These are phyloP conservation scores for Lutjanus campechanus DNA, from an alignment of 2,797 vertebrate species.

Conservation along the genomic window DNA sequence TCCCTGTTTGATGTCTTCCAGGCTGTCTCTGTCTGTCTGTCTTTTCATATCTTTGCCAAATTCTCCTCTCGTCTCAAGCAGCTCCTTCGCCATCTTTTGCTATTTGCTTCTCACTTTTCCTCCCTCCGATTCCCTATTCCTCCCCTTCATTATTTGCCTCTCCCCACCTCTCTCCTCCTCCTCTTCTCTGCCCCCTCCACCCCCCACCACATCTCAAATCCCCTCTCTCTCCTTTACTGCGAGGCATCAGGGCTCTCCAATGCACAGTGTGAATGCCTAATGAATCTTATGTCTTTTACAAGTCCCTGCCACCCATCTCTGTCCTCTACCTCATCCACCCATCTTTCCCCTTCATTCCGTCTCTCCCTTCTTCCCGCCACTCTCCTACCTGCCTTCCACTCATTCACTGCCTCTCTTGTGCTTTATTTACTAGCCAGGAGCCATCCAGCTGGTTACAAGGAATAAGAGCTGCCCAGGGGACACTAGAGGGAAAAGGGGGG, in stretches of 20 bases:
- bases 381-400: constrained; percentile 37
- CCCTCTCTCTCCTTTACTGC: constrained; percentile 60
- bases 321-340: constrained; percentile 12
- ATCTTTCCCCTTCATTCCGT: not conserved
- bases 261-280: constrained; percentile 73
- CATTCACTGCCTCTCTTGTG: constrained; percentile 40
- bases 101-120: constrained; percentile 33
- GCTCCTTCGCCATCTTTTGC: constrained; percentile 10
- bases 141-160: constrained; percentile 31
- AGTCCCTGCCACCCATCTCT: constrained; percentile 46
- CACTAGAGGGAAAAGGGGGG: constrained; percentile 3
- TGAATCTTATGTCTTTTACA: constrained; percentile 73
- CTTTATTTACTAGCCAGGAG: constrained; percentile 71
- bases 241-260: constrained; percentile 56
- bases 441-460: constrained; percentile 62
- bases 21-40: constrained; percentile 11
- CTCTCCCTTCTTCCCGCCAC: not conserved
- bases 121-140: constrained; percentile 11
- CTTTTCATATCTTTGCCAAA: not conserved
- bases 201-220: constrained; percentile 36
- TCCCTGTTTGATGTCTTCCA: constrained; percentile 5
- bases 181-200: not conserved
- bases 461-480: constrained; percentile 55
- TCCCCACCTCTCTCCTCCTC: not conserved
- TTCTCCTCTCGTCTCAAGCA: constrained; percentile 11